phyloP scores from a whole-genome alignment of 2,113 vertebrate species.

The Cacatua alba region DNA sequence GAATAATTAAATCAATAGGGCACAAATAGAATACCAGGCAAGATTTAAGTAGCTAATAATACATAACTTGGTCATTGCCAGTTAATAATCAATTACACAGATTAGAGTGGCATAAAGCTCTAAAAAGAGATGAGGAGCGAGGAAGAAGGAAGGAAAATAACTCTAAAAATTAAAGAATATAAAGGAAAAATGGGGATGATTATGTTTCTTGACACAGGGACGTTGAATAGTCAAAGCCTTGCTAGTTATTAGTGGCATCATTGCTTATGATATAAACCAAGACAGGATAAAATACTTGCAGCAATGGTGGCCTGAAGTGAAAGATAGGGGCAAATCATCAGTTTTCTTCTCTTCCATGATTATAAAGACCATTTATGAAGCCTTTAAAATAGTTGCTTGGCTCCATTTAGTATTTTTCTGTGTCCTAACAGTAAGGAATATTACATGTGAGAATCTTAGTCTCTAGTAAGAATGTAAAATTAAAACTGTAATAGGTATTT shows the following conservation, averaged over 20 bases:
- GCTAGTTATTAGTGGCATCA: not conserved
- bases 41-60: not conserved
- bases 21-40: not conserved
- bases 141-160: not conserved
- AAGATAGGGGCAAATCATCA: not conserved
- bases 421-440: not conserved
- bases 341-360: not conserved
- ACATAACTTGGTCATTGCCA: not conserved
- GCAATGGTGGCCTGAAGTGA: not conserved
- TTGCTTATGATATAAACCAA: not conserved
- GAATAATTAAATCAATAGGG: not conserved
- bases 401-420: not conserved
- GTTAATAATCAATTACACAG: not conserved
- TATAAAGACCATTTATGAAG: not conserved
- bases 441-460: not conserved
- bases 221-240: not conserved
- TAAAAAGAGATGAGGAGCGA: not conserved
- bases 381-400: not conserved
- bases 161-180: not conserved
- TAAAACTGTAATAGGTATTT: not conserved
- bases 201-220: not conserved
- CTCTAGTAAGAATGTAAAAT: not conserved
- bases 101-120: not conserved
- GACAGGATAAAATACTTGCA: not conserved
- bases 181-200: not conserved